These are phyloP conservation scores for Platalea minor DNA, from an alignment of 2,797 vertebrate species.

Conservation along the genomic window DNA sequence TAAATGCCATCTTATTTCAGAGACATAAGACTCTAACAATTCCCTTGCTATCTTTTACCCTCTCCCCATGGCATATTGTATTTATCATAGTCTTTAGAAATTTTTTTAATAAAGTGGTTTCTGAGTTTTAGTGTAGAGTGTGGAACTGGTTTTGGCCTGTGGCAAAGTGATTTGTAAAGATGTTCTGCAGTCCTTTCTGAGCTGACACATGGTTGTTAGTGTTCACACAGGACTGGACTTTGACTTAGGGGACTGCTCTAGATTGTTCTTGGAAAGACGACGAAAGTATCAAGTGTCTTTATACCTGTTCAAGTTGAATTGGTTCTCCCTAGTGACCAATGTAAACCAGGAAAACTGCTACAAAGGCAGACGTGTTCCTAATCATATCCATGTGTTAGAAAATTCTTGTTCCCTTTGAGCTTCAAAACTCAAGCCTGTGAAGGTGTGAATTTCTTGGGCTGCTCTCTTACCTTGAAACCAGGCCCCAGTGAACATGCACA, in stretches of 20 bases:
- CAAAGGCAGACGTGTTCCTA: neutral
- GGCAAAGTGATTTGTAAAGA: neutral
- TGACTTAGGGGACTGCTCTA: neutral
- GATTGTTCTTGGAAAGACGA: neutral
- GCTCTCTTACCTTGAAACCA: neutral
- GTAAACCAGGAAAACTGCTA: neutral
- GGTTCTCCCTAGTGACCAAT: neutral
- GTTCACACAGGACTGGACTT: neutral
- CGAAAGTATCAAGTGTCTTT: neutral
- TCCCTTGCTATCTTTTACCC: neutral
- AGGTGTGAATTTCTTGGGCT: neutral
- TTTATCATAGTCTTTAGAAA: neutral
- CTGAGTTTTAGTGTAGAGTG: neutral
- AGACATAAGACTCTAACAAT: accelerated
- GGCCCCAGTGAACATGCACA: neutral
- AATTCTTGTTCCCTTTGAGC: neutral
- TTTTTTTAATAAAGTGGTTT: neutral
- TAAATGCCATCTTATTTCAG: neutral
- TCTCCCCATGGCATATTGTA: neutral
- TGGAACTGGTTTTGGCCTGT: neutral
- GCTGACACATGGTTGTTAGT: neutral
- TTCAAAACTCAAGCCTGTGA: neutral
- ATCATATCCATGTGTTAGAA: neutral
- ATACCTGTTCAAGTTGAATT: neutral
- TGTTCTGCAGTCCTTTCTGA: neutral